Evolutionary conservation across 2,888 invertebrate genomes (phyloP), one percentile per base, ranked within the genome.

Genomic region (Synergus itoensis): DNA sequence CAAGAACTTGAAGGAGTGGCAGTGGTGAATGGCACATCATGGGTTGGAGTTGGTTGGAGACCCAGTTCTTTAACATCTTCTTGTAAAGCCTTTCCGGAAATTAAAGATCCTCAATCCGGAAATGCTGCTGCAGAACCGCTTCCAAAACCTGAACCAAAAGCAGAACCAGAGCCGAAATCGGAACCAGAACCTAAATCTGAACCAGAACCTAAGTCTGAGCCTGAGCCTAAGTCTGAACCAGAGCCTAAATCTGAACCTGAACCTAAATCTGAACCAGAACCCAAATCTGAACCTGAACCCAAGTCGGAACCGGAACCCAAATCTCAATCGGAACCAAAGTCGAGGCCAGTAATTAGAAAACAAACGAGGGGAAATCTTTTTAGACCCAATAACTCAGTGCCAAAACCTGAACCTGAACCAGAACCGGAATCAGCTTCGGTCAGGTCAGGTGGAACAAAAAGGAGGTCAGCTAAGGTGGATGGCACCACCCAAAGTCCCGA

Each of bases 1-100:
- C 94, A 94, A n/a, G 98, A 99, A 92, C 93, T 99, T 41, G 99
- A 99, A 92, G 94, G 98, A 40, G 95, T 98, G 0, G 94, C 98
- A 92, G 95, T 96, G 73, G 97, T 96, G n/a, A 97, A 98, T 86
- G 95, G 97, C 1, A 96, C 96, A 0, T 96, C 97, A 16, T 99
- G 92, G 93, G 87, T 92, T 91, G 98, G 96, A 9, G 86, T 99
- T 8, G 99, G 99, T n/a, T 99, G 99, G 98, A 94, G 98, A 78
- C 98, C 99, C 0, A 94, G 93, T 62, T 94, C 94, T 12, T 88
- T 97, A 78, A 96, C 96, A 0, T 95, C 96, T 28, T 94, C 94
- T 77, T 98, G 98, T 90, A 96, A 96, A 88, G 96, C 97, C 87
- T 97, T 97, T 91, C 98, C 98, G 0, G 93, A 95, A 0, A 93